Evolutionary conservation across 2,797 vertebrate species (phyloP).

Genomic region (Enteromius radiatus): DNA sequence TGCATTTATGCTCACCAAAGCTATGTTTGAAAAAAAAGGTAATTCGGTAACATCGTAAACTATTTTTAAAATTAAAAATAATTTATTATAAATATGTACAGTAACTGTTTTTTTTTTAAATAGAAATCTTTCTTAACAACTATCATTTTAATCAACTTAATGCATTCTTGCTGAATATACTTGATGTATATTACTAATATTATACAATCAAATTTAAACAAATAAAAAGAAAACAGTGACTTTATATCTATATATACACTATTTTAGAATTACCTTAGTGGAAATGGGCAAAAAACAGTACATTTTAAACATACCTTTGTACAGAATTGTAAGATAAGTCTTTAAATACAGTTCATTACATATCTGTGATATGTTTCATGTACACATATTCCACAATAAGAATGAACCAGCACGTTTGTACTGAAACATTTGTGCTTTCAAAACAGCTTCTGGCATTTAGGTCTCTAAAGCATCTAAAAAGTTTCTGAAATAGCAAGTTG

Average conservation of each 20-base stretch:
- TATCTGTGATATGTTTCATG: conserved; percentile 3
- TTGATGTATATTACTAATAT: background rate
- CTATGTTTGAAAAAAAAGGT: background rate
- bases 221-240: background rate
- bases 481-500: conserved; percentile 2
- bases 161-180: background rate
- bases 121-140: background rate
- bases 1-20: background rate
- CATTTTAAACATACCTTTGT: background rate
- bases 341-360: background rate
- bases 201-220: background rate
- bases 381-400: background rate
- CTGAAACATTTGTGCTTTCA: background rate
- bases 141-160: background rate
- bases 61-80: background rate
- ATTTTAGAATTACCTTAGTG: background rate
- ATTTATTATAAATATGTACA: no score
- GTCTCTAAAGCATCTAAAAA: conserved; percentile 2
- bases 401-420: conserved; percentile 1
- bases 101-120: background rate
- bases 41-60: background rate
- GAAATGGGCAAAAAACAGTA: background rate
- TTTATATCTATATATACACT: background rate
- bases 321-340: background rate
- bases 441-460: background rate